Conservation (phyloP, 2,113 vertebrate species). For the Myxocyprinus asiaticus region DNA sequence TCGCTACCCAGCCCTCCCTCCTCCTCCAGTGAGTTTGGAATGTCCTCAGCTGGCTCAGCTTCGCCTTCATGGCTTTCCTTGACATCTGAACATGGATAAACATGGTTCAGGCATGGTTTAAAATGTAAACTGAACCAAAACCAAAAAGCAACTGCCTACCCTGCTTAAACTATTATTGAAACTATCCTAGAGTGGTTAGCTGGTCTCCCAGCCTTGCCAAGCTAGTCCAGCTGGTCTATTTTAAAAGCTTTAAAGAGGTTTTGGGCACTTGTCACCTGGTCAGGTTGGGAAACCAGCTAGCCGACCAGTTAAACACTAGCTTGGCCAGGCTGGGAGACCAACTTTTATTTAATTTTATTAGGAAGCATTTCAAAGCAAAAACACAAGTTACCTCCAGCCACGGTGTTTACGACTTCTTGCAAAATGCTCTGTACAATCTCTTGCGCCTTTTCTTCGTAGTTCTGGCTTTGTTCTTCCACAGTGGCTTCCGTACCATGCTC, state of each 20-base stretch:
- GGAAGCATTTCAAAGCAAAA: not conserved
- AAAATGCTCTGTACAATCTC: conserved; percentile 95
- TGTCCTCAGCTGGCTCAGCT: conserved; percentile 75
- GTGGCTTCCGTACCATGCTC: conserved; percentile 70
- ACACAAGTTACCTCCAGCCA: conserved; percentile 84
- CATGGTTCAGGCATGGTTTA: conserved; percentile 63
- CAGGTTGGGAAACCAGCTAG: no score
- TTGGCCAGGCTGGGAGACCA: no score
- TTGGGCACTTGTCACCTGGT: no score
- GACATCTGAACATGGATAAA: conserved; percentile 69
- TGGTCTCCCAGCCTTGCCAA: no score
- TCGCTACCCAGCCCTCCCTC: conserved; percentile 82
- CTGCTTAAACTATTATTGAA: no score
- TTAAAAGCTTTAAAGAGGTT: no score
- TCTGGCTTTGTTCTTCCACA: conserved; percentile 76
- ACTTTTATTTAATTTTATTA: no score
- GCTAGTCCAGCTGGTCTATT: no score
- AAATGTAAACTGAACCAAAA: conserved; percentile 13
- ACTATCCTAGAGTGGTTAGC: no score
- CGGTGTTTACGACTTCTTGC: conserved; percentile 93
- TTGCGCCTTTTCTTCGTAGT: conserved; percentile 92
- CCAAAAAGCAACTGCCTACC: no score
- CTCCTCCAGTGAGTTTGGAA: conserved; percentile 84
- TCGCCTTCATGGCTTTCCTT: conserved; percentile 66
- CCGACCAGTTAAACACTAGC: no score